Base-by-base conservation (phyloP, 2,797 vertebrate genomes). In the Neosalanx taihuensis region DNA sequence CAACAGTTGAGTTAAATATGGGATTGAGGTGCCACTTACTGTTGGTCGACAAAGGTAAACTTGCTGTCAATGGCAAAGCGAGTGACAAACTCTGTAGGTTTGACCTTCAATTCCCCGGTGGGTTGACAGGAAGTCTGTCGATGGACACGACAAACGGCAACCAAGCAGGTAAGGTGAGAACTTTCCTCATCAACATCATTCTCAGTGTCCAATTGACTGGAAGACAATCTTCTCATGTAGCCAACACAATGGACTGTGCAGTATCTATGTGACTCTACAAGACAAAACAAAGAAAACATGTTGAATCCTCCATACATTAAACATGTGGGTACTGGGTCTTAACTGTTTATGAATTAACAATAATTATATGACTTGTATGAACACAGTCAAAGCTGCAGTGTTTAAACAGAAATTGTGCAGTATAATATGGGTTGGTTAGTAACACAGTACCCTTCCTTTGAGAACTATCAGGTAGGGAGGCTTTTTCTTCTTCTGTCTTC, bases 161-260 rank as follows among this genome's bases (percentile, higher is more conserved):
- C 96, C 9, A 99, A 92, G 89, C 97, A 98, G 89, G 93, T 95
- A 67, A 97, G 89, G 69, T 91, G 93, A 0, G 94, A 94, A n/a
- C 92, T 90, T 74, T 96, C 95, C 0, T 94, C 95, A 72, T 98
- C 96, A 0, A 87, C 83, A 49, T 95, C 95, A 0, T 87, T 92
- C 69, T 97, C 95, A 3, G 94, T 81, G 29, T 96, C 96, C 92
- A 94, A 92, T 84, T 96, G 95, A 63, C 94, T 94, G 64, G 94
- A 93, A 0, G 94, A 95, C 95, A 94, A 97, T 67, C 94, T 97
- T 74, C 95, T 94, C 90, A 98, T 89, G 89, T 99, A 98, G 66
- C 97, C 97, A 29, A 96, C 98, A 89, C 97, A 97, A 86, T 98
- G 96, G 81, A 99, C 96, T 72, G 96, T 98, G 79, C 95, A 97